Evolutionary conservation across 23 tunicate genomes (phyloP).

Genomic region (Halocynthia roretzi): DNA sequence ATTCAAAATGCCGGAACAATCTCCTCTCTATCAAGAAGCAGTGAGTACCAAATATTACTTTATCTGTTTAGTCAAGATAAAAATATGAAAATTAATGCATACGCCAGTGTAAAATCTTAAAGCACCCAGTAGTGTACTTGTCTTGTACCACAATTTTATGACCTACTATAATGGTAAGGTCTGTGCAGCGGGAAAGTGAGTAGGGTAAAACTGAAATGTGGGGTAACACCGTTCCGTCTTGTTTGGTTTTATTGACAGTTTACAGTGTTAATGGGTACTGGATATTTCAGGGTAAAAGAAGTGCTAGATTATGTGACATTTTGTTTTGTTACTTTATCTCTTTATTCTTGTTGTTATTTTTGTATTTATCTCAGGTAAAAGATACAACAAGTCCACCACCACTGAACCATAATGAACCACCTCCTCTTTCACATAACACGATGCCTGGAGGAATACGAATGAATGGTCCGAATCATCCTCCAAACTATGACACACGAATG

Average conservation of each 20-base stretch:
- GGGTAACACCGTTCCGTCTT: too few relatives aligned
- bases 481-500: constrained; percentile 14
- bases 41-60: constrained; percentile 14
- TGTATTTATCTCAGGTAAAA: constrained; percentile 46
- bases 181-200: neutral
- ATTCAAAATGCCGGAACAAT: constrained; percentile 42
- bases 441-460: constrained; percentile 25
- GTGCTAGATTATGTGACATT: too few relatives aligned
- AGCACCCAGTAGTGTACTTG: neutral
- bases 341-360: constrained; percentile 3
- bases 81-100: too few relatives aligned
- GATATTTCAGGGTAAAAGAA: too few relatives aligned
- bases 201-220: neutral
- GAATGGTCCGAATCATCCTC: constrained; percentile 10
- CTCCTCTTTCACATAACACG: constrained; percentile 55
- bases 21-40: constrained; percentile 64
- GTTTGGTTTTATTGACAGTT: too few relatives aligned
- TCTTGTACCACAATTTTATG: too few relatives aligned
- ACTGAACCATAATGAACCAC: constrained; percentile 48
- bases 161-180: neutral
- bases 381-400: constrained; percentile 82
- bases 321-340: neutral
- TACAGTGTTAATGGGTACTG: too few relatives aligned
- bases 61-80: too few relatives aligned
- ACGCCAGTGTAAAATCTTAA: too few relatives aligned